Conservation (phyloP, 2,797 vertebrate genomes). For the Sebastolobus altivelis region DNA sequence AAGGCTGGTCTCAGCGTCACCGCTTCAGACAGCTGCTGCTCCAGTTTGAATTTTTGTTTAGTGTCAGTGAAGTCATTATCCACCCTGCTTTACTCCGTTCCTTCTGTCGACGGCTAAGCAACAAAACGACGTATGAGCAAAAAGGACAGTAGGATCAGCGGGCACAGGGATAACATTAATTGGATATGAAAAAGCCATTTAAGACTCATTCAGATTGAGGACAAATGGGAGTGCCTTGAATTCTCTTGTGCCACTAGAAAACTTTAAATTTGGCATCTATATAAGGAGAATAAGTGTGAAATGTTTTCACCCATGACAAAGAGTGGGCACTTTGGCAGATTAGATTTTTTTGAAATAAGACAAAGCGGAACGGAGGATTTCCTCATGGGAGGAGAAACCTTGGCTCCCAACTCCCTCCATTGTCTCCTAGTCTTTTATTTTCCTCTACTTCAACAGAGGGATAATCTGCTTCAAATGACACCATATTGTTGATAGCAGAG, state of each 20-base stretch:
- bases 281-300: conserved; percentile 56
- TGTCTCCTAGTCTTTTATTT: conserved; percentile 81
- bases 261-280: conserved; percentile 55
- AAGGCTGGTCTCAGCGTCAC: background rate
- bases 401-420: conserved; percentile 77
- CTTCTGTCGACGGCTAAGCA: conserved; percentile 13
- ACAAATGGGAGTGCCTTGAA: conserved; percentile 38
- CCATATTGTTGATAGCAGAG: conserved; percentile 85
- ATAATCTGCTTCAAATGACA: conserved; percentile 86
- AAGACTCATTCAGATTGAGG: conserved; percentile 33
- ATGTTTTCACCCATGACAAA: conserved; percentile 56
- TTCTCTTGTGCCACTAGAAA: conserved; percentile 33
- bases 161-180: conserved; percentile 44
- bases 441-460: conserved; percentile 80
- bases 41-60: conserved; percentile 12
- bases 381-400: conserved; percentile 76
- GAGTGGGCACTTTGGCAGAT: conserved; percentile 75
- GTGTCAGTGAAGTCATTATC: conserved; percentile 2
- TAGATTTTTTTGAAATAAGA: conserved; percentile 76
- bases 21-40: conserved; percentile 11
- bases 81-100: background rate
- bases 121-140: conserved; percentile 7
- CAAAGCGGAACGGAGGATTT: conserved; percentile 74
- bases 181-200: conserved; percentile 54
- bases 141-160: conserved; percentile 25